Evolutionary conservation across 2,888 invertebrate species (phyloP), one percentile per base, ranked within the genome.

Genomic region (Platycnemis pennipes): DNA sequence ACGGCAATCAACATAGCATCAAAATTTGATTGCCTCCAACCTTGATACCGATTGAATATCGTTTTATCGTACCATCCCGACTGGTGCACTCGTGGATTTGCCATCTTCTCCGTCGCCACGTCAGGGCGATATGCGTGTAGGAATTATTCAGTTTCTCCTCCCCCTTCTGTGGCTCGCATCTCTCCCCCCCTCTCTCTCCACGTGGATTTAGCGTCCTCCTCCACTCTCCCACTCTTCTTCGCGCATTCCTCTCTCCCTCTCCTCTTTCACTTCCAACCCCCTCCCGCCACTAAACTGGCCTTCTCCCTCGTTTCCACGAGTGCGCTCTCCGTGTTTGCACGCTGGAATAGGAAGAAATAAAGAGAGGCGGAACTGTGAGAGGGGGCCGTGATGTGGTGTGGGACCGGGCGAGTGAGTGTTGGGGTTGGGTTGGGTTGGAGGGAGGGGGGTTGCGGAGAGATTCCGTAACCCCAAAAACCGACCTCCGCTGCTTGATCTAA

Each of bases 381-480:
- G 63, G 49, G 19, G 49, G 11, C 13, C 13, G 3, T 49, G 49
- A 11, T 16, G 49, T 11, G 19, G 49, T 49, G 49, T 49, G 49
- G 49, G 49, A 49, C 13, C 11, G 49, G 19, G 49, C 49, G 49
- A 49, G 49, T 13, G 49, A 49, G 49, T 19, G n/a, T n/a, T n/a
- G n/a, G n/a, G n/a, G n/a, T n/a, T n/a, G n/a, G n/a, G n/a, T n/a
- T n/a, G n/a, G n/a, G n/a, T n/a, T n/a, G n/a, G n/a, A n/a, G 49
- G 49, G 49, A 49, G 49, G 49, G 4, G 3, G 49, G 11, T 3
- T 11, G 49, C 13, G 49, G 49, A 49, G 49, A 49, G 49, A 49
- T 63, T 26, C 63, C 63, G 19, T 26, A 77, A 77, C 77, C 77
- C 77, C 77, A 37, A 77, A 77, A 77, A 77, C 77, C 37, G n/a